Base-by-base conservation (phyloP, 2,888 invertebrate genomes). In the Papilio protenor region DNA sequence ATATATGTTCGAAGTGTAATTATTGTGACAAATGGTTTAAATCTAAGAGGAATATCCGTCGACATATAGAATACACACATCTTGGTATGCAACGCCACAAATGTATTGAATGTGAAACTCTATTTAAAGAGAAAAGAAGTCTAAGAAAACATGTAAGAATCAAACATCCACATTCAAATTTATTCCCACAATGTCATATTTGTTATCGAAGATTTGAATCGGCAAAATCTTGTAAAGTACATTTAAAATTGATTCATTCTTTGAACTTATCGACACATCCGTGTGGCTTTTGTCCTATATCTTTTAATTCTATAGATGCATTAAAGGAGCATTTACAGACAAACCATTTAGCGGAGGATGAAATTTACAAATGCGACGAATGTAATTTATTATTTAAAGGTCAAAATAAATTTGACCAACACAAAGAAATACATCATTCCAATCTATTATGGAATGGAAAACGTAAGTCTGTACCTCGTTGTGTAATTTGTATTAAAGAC, bases 91-190 rank as follows among this genome's bases (percentile, higher is more conserved):
- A 91, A 75, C 82, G 93, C 52, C 87, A 92, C 74, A 93, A 92
- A 72, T 94, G 93, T 73, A 85, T 92, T 0, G 93, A 93, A 79
- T 94, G 93, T 14, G 92, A 91, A 27, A 92, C 91, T 0, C 79
- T 92, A 0, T 93, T 93, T 61, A 94, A 93, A 85, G 93, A 93
- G 75, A 92, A 92, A 79, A 82, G 93, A 0, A 93, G 91, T 70
- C 79, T 94, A 0, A 80, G 94, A 0, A 94, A 93, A 47, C 93
- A 94, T 75, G 90, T 94, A 0, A 84, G 93, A 0, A 87, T 89
- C 0, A 93, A 93, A 76, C 93, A 94, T 79, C 89, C 92, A 0
- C 84, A 93, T 57, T 93, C 94, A 0, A 81, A 87, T 0, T 78
- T 84, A 0, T 94, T 94, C 21, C 92, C 94, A 0, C 91, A 92